phyloP scores from a whole-genome alignment of 2,113 vertebrate species.

The Sarotherodon lohbergeri region DNA sequence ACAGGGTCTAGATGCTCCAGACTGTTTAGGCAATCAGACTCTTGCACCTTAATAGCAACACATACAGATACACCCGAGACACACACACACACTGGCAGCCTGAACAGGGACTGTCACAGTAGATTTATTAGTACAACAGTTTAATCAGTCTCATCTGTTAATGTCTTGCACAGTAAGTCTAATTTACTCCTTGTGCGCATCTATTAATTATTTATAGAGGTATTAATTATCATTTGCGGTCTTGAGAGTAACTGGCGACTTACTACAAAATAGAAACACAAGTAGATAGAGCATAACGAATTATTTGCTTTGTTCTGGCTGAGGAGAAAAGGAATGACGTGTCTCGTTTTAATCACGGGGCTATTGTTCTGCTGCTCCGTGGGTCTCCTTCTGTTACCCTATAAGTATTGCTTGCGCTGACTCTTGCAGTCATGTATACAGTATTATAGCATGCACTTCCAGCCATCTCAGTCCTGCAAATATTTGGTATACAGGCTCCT shows the following conservation, averaged over 20 bases:
- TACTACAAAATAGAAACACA: neutral
- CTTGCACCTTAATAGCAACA: neutral
- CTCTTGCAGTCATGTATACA: conserved; percentile 65
- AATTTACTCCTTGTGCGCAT: neutral
- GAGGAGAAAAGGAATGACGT: neutral
- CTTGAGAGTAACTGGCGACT: neutral
- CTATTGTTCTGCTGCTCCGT: conserved; percentile 31
- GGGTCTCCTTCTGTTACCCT: conserved; percentile 46
- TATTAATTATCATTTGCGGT: neutral
- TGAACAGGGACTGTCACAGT: neutral
- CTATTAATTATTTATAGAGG: neutral
- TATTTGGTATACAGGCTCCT: conserved; percentile 76
- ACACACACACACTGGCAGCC: neutral
- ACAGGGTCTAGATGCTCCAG: neutral
- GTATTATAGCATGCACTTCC: conserved; percentile 67
- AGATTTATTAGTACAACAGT: neutral
- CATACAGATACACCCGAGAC: neutral
- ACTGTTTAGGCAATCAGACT: neutral
- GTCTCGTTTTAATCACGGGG: conserved; percentile 7
- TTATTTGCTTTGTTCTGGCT: conserved; percentile 10
- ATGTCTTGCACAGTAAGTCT: neutral
- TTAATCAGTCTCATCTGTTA: neutral
- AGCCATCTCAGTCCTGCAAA: conserved; percentile 73
- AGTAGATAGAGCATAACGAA: neutral
- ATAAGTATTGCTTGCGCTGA: conserved; percentile 56